Evolutionary conservation across 2,888 invertebrate species (phyloP).

Genomic region (Synanthedon tipuliformis): DNA sequence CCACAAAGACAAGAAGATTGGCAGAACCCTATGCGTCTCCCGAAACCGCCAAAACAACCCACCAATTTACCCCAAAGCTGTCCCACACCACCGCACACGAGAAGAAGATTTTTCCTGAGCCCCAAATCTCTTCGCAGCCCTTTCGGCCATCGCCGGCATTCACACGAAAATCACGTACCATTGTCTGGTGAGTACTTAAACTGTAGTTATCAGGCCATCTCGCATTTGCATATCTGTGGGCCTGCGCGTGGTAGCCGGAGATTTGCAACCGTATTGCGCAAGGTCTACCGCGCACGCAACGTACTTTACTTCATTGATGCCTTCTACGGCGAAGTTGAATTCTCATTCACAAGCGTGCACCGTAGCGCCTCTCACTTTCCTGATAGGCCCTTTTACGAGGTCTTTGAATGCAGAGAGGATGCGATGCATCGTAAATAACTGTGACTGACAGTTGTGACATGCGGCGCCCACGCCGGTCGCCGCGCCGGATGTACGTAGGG

Average conservation of each 20-base stretch:
- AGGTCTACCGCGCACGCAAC: constrained; percentile 28
- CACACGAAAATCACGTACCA: constrained; percentile 74
- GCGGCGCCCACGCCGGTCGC: constrained; percentile 33
- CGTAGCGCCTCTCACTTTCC: constrained; percentile 32
- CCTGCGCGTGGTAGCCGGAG: constrained; percentile 28
- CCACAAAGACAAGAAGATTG: constrained; percentile 59
- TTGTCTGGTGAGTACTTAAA: constrained; percentile 73
- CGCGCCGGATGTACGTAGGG: constrained; percentile 67
- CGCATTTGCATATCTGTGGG: constrained; percentile 32
- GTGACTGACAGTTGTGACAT: constrained; percentile 55
- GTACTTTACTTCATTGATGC: constrained; percentile 38
- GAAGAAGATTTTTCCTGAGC: constrained; percentile 85
- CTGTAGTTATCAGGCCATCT: constrained; percentile 4
- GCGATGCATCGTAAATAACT: constrained; percentile 41
- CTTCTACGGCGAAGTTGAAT: constrained; percentile 31
- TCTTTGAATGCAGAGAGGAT: constrained; percentile 33
- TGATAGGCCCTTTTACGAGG: constrained; percentile 21
- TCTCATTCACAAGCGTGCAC: constrained; percentile 36
- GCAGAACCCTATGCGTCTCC: constrained; percentile 69
- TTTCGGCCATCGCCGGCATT: constrained; percentile 72
- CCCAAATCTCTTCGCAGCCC: constrained; percentile 84
- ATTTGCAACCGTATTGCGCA: constrained; percentile 45
- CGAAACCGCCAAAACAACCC: constrained; percentile 70
- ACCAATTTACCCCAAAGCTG: constrained; percentile 76
- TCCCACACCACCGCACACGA: constrained; percentile 82